A percentile compares a stretch with the other conserved stretches of the same genome.
Conservation (phyloP, 2,888 invertebrate species). For the Protonemura montana region DNA sequence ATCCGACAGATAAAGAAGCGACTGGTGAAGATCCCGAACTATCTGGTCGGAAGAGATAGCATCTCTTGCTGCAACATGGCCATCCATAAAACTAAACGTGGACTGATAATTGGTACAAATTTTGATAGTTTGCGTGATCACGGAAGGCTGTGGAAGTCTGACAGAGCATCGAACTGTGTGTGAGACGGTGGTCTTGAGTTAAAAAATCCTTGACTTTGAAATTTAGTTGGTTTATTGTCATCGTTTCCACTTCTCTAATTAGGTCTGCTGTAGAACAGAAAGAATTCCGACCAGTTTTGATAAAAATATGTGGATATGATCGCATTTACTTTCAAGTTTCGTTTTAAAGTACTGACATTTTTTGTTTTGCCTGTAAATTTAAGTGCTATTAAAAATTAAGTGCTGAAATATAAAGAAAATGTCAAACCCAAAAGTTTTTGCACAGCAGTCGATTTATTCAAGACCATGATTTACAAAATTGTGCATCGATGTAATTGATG, state of each 20-base stretch:
- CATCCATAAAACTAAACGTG: background rate
- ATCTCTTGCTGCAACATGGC: background rate
- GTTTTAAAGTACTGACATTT: background rate
- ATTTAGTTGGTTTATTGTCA: background rate
- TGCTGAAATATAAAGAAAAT: background rate
- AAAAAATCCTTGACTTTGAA: background rate
- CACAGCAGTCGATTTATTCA: background rate
- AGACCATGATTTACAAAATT: background rate
- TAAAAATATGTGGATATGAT: background rate
- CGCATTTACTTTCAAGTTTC: background rate
- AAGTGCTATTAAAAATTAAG: background rate
- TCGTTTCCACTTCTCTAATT: background rate
- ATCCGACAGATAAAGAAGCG: background rate
- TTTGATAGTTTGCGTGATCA: background rate
- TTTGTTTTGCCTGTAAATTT: background rate
- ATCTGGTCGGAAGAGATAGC: background rate
- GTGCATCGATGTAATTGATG: background rate
- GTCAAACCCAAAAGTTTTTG: background rate
- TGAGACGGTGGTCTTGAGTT: background rate
- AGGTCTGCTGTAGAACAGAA: background rate
- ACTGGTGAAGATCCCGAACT: background rate
- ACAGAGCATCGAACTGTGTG: background rate
- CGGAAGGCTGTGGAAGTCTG: background rate
- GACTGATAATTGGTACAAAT: background rate
- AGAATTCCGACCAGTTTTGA: background rate